Evolutionary conservation across 2,113 vertebrate genomes (phyloP).

Genomic region (Pipa parva): DNA sequence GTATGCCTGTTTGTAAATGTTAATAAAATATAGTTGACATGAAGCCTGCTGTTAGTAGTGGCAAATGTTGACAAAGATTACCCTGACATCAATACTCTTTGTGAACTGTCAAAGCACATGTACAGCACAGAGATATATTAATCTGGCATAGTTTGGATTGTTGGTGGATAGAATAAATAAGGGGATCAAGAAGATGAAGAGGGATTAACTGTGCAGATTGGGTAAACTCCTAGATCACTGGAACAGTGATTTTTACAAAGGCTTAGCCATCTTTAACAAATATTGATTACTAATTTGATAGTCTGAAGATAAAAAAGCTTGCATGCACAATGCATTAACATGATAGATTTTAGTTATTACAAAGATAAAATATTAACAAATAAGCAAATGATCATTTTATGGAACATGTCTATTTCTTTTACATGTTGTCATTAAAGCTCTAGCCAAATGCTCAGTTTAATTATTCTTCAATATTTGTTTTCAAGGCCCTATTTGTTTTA

Average conservation of each 20-base stretch:
- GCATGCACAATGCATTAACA: slow-evolving; percentile 55
- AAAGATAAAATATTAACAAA: too few relatives aligned
- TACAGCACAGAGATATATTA: slow-evolving; percentile 62
- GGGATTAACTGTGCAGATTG: slow-evolving; percentile 79
- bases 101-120: slow-evolving; percentile 69
- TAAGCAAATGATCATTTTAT: too few relatives aligned
- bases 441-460: too few relatives aligned
- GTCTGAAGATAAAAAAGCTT: slow-evolving; percentile 61
- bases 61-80: slow-evolving; percentile 68
- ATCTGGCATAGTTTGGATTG: slow-evolving; percentile 60
- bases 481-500: too few relatives aligned
- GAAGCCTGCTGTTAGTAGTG: slow-evolving; percentile 57
- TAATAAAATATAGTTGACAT: slow-evolving; percentile 59
- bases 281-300: slow-evolving; percentile 79
- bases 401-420: too few relatives aligned
- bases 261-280: slow-evolving; percentile 75
- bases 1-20: slow-evolving; percentile 61
- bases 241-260: slow-evolving; percentile 74
- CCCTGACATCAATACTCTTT: slow-evolving; percentile 64
- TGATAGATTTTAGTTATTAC: too few relatives aligned
- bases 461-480: too few relatives aligned
- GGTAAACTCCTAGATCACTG: slow-evolving; percentile 77
- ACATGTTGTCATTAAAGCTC: too few relatives aligned
- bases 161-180: slow-evolving; percentile 68
- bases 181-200: slow-evolving; percentile 72